Evolutionary conservation across 2,888 invertebrate genomes (phyloP).

Genomic region (Drosophila paranaensis): DNA sequence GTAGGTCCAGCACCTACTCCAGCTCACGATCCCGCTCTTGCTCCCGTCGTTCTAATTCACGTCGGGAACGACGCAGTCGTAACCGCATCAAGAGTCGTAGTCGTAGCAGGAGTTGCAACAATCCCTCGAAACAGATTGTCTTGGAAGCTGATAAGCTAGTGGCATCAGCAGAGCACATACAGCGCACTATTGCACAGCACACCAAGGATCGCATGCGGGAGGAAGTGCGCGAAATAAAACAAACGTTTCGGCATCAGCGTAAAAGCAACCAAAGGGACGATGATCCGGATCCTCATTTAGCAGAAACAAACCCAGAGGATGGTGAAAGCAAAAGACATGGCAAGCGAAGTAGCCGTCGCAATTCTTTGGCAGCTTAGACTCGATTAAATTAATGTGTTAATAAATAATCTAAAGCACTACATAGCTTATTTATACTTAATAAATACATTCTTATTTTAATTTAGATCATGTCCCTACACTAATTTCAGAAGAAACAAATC

Average conservation of each 20-base stretch:
- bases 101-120: constrained; percentile 52
- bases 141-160: constrained; percentile 82
- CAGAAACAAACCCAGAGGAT: constrained; percentile 8
- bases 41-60: constrained; percentile 60
- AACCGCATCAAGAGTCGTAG: constrained; percentile 49
- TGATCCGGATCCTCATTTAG: constrained; percentile 19
- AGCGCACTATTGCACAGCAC: constrained; percentile 80
- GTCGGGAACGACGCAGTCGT: constrained; percentile 57
- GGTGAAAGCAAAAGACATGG: constrained; percentile 22
- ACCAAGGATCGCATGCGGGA: constrained; percentile 80
- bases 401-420: background rate
- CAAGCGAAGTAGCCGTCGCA: constrained; percentile 63
- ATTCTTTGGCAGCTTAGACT: constrained; percentile 59
- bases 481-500: background rate
- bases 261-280: constrained; percentile 21
- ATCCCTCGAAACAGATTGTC: constrained; percentile 60
- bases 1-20: constrained; percentile 78
- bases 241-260: constrained; percentile 69
- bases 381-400: constrained; percentile 24
- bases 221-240: constrained; percentile 78
- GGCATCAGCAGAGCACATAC: constrained; percentile 82
- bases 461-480: background rate
- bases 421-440: background rate
- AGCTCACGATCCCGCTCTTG: constrained; percentile 67
- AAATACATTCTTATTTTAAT: background rate